Conservation (phyloP, 2,797 vertebrate species). For the Phrynocephalus guinanensis region DNA sequence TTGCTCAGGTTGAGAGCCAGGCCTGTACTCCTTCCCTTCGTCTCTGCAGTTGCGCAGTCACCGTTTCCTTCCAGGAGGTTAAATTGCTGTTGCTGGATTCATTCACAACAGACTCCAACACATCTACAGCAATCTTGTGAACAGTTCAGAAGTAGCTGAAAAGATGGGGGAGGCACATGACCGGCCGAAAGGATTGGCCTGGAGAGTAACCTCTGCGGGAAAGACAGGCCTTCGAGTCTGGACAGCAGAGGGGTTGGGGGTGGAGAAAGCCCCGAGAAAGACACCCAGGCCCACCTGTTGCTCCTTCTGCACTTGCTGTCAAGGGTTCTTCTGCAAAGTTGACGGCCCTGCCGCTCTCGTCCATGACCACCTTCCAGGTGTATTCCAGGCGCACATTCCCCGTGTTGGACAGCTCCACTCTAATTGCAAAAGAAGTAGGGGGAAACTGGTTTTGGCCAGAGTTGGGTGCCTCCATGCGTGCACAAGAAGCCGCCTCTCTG, state of each 20-base stretch:
- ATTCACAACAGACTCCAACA: neutral
- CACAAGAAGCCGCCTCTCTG: too few species aligned
- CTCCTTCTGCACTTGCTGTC: neutral
- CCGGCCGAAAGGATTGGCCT: neutral
- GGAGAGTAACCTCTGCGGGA: neutral
- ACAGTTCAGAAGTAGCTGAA: neutral
- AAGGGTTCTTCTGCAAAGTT: slow-evolving; percentile 29
- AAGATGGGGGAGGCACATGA: neutral
- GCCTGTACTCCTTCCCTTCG: too few species aligned
- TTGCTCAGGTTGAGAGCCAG: neutral
- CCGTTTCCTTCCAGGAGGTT: neutral
- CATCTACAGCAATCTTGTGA: neutral
- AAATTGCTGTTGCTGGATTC: too few species aligned
- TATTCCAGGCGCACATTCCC: slow-evolving; percentile 85
- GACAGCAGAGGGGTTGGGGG: neutral
- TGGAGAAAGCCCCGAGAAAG: neutral
- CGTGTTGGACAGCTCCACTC: slow-evolving; percentile 82
- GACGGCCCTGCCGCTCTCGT: slow-evolving; percentile 54
- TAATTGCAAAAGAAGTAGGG: slow-evolving; percentile 58
- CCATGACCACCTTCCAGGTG: slow-evolving; percentile 78
- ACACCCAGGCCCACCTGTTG: neutral
- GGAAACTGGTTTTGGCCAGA: too few species aligned
- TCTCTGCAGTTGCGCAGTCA: neutral
- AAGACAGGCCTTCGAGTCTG: neutral
- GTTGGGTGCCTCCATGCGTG: too few species aligned